Percentiles rank a stretch among this genome's conserved stretches.
These are phyloP conservation scores for Delphinapterus leucas DNA, from an alignment of 2,113 vertebrate genomes.

Conservation along the genomic window DNA sequence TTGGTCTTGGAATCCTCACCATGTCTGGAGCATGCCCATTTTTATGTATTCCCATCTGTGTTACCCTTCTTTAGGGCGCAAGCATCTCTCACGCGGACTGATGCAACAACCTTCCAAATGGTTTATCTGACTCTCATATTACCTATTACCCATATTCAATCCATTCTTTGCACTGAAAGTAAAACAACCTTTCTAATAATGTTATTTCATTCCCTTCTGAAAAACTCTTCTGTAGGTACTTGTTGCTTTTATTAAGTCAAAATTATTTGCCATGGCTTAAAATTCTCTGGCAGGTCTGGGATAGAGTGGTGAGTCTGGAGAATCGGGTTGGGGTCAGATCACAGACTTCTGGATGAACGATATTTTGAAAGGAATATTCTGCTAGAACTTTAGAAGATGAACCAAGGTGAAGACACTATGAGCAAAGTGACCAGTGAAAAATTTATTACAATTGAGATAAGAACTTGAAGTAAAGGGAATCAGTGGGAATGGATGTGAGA, in stretches of 20 bases:
- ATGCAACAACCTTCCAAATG: background rate
- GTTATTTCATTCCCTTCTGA: background rate
- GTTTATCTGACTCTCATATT: background rate
- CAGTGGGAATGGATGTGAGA: background rate
- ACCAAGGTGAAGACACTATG: background rate
- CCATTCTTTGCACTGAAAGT: background rate
- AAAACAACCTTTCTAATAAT: background rate
- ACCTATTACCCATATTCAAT: background rate
- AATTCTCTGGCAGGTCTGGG: background rate
- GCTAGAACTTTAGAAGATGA: background rate
- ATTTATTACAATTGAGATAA: background rate
- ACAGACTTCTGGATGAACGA: background rate
- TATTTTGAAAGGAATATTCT: background rate
- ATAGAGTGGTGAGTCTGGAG: background rate
- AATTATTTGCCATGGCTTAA: background rate
- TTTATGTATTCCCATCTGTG: background rate
- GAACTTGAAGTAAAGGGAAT: background rate
- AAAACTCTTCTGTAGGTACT: background rate
- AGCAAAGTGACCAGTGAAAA: background rate
- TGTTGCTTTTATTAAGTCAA: background rate
- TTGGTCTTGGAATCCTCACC: background rate
- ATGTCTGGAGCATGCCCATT: background rate
- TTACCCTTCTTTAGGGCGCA: background rate
- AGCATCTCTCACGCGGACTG: background rate
- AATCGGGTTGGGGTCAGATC: background rate